These are phyloP conservation scores for Idaea straminata DNA, from an alignment of 2,888 invertebrate species.

Conservation along the genomic window DNA sequence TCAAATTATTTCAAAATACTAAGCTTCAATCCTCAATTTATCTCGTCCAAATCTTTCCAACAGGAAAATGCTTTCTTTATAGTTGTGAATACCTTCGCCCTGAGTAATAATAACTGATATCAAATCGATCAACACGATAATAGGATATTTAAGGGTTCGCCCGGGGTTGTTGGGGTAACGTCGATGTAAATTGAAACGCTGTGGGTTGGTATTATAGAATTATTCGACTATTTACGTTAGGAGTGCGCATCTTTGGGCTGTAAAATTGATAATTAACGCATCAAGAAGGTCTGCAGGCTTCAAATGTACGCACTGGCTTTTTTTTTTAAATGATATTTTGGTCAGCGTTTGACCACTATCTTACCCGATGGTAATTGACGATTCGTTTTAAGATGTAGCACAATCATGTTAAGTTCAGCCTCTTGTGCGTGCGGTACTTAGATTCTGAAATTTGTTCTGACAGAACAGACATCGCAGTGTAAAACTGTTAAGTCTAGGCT, in stretches of 20 bases:
- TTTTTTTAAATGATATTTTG: too few species aligned
- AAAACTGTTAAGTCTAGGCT: too few species aligned
- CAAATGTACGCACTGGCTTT: neutral
- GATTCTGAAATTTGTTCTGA: too few species aligned
- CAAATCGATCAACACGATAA: constrained; percentile 46
- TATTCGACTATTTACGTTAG: constrained; percentile 16
- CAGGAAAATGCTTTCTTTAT: neutral
- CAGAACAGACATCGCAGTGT: too few species aligned
- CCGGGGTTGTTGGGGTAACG: constrained; percentile 36
- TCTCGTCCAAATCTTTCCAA: neutral
- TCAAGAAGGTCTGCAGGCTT: neutral
- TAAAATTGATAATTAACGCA: neutral
- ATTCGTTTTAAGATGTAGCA: too few species aligned
- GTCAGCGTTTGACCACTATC: too few species aligned
- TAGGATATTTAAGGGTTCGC: constrained; percentile 42
- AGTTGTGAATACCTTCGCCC: neutral
- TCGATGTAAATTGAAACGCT: constrained; percentile 48
- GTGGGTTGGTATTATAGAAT: constrained; percentile 26
- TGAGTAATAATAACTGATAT: constrained; percentile 43
- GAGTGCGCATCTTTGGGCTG: neutral
- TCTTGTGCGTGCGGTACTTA: too few species aligned
- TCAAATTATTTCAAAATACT: neutral
- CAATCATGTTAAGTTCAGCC: too few species aligned
- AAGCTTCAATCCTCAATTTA: neutral
- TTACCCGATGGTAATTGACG: too few species aligned